Base-by-base conservation (phyloP, 2,888 invertebrate species). In the Drosophila pseudotakahashii region DNA sequence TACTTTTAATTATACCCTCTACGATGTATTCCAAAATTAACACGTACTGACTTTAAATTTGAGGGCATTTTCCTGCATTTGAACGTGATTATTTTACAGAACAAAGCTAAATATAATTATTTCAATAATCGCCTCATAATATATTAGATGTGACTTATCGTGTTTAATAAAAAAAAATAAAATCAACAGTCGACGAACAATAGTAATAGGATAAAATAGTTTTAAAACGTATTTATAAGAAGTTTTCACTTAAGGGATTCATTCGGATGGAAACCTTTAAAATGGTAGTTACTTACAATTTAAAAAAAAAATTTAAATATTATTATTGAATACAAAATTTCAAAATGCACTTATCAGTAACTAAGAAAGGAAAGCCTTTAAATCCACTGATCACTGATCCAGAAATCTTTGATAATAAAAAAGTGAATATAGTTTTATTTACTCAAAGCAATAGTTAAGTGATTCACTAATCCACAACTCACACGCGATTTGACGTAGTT, bases 401-500 rank as follows among this genome's bases (percentile, higher is more conserved):
- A n/a, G 5, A 10, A 30, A 30, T n/a, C 7, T 6, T 10, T 2
- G 14, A 14, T 14, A 3, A 32, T 48, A 48, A 32, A 11, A 32
- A 32, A 7, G 3, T 16, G 34, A 3, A 48, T 32, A 16, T 32
- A 32, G 11, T 32, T 16, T 11, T 7, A 11, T 48, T 32, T 16
- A 32, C 32, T 10, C 9, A 16, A 16, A 1, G 30, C 26, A 47
- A 19, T 19, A 30, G 19, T 19, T 19, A 19, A 19, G 14, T 23
- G 37, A 64, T 32, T 47, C 47, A 62, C 16, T 13, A 16, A 55
- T 55, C 36, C 14, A 0, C 7, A 10, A 23, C 14, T n/a, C 23
- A 42, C 42, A 63, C 30, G 58, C 37, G 57, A 19, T 61, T 61
- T 64, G 30, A 42, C 30, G 39, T 13, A 58, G 6, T 42, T 26